Percentiles rank a stretch among this genome's conserved stretches.
Conservation (phyloP, 2,113 vertebrate species). For the Chrysochloris asiatica region DNA sequence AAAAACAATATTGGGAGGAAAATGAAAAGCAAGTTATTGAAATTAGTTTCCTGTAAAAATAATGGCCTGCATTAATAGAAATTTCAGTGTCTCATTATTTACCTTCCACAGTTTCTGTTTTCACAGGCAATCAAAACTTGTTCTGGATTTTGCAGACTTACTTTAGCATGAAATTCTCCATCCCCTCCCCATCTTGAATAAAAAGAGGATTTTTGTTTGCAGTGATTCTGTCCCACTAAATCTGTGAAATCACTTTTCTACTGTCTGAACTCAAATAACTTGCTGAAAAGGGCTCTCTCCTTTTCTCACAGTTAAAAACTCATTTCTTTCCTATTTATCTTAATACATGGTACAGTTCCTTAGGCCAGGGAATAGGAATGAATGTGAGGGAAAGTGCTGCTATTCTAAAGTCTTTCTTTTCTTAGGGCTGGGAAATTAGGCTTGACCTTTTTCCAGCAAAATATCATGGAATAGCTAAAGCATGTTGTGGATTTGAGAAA, state of each 20-base stretch:
- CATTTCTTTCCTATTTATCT: conserved; percentile 60
- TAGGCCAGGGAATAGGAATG: background rate
- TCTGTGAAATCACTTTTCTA: conserved; percentile 60
- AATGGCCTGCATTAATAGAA: background rate
- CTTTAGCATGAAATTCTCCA: conserved; percentile 5
- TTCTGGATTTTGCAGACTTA: background rate
- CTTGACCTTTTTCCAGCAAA: conserved; percentile 21
- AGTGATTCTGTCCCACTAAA: conserved; percentile 13
- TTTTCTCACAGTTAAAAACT: conserved; percentile 48
- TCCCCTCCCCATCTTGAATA: background rate
- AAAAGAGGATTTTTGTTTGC: conserved; percentile 44
- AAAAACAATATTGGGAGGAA: background rate
- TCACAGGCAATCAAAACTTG: conserved; percentile 40
- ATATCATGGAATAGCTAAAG: background rate
- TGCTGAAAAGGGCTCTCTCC: conserved; percentile 19
- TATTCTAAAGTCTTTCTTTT: conserved; percentile 14
- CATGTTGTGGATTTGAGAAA: conserved; percentile 5
- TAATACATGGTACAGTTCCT: conserved; percentile 36
- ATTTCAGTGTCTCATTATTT: conserved; percentile 44
- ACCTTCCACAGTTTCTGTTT: background rate
- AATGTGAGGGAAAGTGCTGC: background rate
- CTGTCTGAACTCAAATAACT: conserved; percentile 36
- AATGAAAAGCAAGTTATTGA: conserved; percentile 3
- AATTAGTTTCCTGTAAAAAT: conserved; percentile 62
- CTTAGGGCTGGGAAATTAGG: conserved; percentile 33